Evolutionary conservation across 2,797 vertebrate species (phyloP), one percentile per base, ranked within the genome.

Genomic region (Poeciliopsis turneri): DNA sequence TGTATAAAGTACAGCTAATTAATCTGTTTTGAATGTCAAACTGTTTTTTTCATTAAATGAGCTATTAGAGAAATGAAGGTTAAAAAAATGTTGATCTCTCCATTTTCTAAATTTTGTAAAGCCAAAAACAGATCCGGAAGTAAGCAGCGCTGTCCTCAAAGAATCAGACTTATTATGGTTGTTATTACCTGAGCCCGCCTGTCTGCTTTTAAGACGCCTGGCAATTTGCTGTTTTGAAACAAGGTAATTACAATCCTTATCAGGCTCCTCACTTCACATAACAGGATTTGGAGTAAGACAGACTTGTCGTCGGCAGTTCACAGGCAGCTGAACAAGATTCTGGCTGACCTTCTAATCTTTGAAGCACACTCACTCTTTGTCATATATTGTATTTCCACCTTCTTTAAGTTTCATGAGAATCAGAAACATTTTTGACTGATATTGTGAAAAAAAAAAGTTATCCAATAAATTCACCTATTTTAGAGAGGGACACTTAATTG

Each of bases 221-320:
- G 89, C 92, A 90, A 91, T 93, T 92, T 92, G 84, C 85, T 83
- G 86, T 87, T 84, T 87, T 92, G 88, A 92, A 94, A 92, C 81
- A 59, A 87, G 85, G 92, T 93, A 94, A 94, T 95, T 93, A 94
- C 92, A 90, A 90, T 91, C 89, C 88, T 91, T 93, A 91, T 93
- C 93, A 84, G 87, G 80, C 89, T 88, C 81, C 82, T 91, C 90
- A 92, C 89, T 87, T 92, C 86, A 89, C 92, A 90, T 93, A 89
- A 92, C 90, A 90, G 87, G 80, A 90, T 87, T 92, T 88, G 90
- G 82, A 78, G 82, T 78, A 75, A 84, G 83, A 79, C 72, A 87
- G 83, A 79, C 89, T 74, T 78, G 89, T 85, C 85, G 87, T 83
- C 78, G 25, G 64, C 74, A 87, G 74, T 88, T 91, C 88, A 83